These are phyloP conservation scores for Synanceia verrucosa DNA, from an alignment of 2,797 vertebrate species.

Conservation along the genomic window DNA sequence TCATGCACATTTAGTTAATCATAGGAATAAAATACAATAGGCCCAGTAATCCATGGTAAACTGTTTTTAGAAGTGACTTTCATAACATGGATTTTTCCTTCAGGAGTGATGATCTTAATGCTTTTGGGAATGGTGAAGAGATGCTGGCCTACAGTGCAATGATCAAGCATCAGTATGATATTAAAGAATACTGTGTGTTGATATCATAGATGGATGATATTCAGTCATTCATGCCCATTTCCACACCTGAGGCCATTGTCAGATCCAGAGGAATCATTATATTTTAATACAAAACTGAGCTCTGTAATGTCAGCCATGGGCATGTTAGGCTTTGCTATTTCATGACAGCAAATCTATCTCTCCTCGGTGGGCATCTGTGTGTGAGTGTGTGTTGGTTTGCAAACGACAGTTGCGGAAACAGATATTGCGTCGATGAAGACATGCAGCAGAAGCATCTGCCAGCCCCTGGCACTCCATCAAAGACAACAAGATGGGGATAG, in stretches of 20 bases:
- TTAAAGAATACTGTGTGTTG: neutral
- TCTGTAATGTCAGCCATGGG: neutral
- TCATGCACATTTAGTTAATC: constrained; percentile 10
- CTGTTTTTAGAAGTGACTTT: neutral
- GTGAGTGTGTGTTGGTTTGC: constrained; percentile 19
- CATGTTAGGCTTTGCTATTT: constrained; percentile 15
- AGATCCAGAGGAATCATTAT: neutral
- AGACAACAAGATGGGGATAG: constrained; percentile 61
- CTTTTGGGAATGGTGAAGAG: neutral
- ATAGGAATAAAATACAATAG: neutral
- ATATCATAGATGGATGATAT: too few relatives aligned
- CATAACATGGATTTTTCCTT: constrained; percentile 2
- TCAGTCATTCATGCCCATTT: neutral
- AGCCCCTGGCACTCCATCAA: constrained; percentile 73
- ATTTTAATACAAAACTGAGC: constrained; percentile 21
- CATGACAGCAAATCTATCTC: constrained; percentile 9
- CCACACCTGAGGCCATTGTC: neutral
- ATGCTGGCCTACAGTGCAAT: neutral
- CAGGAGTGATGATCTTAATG: neutral
- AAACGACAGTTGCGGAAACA: constrained; percentile 25
- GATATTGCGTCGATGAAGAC: constrained; percentile 32
- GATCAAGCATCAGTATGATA: neutral
- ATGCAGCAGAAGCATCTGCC: constrained; percentile 49
- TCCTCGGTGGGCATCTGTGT: neutral
- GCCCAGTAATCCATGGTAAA: neutral